Conservation (phyloP, 2,888 invertebrate genomes). For the Chironomus riparius region DNA sequence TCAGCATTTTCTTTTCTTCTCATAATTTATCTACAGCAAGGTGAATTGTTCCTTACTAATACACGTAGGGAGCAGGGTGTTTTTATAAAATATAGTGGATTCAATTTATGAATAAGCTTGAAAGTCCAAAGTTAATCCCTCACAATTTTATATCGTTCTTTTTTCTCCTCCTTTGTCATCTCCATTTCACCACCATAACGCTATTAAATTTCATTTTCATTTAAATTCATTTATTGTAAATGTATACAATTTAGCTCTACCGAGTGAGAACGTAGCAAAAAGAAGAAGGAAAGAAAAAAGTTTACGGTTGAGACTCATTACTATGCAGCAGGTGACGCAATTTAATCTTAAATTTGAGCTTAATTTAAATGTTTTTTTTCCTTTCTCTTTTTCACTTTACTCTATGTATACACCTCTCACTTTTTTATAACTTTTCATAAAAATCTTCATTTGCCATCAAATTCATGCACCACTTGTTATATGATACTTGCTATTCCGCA, state of each 20-base stretch:
- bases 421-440: slow-evolving; percentile 6
- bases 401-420: background rate
- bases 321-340: slow-evolving; percentile 26
- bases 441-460: background rate
- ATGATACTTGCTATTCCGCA: slow-evolving; percentile 3
- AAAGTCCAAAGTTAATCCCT: too few relatives aligned
- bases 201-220: background rate
- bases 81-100: too few relatives aligned
- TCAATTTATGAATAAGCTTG: too few relatives aligned
- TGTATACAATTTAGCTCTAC: background rate
- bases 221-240: background rate
- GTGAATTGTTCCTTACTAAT: too few relatives aligned
- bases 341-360: slow-evolving; percentile 27
- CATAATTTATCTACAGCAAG: too few relatives aligned
- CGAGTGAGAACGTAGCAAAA: background rate
- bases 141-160: too few relatives aligned
- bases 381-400: background rate
- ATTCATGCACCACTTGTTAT: slow-evolving; percentile 8
- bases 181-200: background rate
- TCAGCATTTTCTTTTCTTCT: too few relatives aligned
- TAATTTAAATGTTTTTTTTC: slow-evolving; percentile 26
- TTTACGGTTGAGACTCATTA: slow-evolving; percentile 17
- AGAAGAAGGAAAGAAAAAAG: background rate
- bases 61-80: too few relatives aligned
- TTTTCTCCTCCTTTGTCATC: too few relatives aligned